Percentiles rank a stretch among this genome's conserved stretches.
These are phyloP conservation scores for Oenanthe melanoleuca DNA, from an alignment of 2,113 vertebrate genomes.

Conservation along the genomic window DNA sequence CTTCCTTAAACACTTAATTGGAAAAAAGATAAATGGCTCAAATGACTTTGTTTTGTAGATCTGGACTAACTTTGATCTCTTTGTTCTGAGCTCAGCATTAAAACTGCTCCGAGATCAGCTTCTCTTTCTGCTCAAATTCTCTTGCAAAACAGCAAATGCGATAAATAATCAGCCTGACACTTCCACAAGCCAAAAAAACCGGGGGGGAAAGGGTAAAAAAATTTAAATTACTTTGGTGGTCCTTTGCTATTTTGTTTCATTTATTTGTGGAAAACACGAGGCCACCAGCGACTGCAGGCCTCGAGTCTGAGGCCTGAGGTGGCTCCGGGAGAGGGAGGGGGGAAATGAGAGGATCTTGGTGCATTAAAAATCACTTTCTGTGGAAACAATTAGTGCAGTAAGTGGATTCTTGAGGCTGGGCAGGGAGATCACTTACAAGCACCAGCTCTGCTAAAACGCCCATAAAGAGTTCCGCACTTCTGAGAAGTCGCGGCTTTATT, in stretches of 20 bases:
- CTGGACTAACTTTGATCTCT: neutral
- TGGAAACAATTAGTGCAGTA: slow-evolving; percentile 80
- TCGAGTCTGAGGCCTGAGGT: neutral
- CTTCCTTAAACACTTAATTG: neutral
- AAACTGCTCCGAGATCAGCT: neutral
- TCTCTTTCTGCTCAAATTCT: neutral
- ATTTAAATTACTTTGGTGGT: neutral
- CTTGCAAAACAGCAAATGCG: neutral
- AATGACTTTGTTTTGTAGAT: neutral
- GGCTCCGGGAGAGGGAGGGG: neutral
- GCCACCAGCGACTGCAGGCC: neutral
- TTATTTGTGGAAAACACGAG: neutral
- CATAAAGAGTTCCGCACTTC: slow-evolving; percentile 74
- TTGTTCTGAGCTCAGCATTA: neutral
- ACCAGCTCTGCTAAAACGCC: slow-evolving; percentile 71
- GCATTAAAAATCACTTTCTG: slow-evolving; percentile 78
- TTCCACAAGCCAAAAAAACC: neutral
- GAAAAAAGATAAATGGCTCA: neutral
- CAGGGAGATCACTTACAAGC: slow-evolving; percentile 75
- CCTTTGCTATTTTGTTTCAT: neutral
- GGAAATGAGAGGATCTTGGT: slow-evolving; percentile 58
- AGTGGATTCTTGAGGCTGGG: slow-evolving; percentile 76
- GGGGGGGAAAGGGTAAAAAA: neutral
- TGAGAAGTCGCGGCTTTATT: slow-evolving; percentile 75
- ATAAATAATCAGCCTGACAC: neutral